Evolutionary conservation across 2,888 invertebrate genomes (phyloP).

Genomic region (Coenonympha arcania): DNA sequence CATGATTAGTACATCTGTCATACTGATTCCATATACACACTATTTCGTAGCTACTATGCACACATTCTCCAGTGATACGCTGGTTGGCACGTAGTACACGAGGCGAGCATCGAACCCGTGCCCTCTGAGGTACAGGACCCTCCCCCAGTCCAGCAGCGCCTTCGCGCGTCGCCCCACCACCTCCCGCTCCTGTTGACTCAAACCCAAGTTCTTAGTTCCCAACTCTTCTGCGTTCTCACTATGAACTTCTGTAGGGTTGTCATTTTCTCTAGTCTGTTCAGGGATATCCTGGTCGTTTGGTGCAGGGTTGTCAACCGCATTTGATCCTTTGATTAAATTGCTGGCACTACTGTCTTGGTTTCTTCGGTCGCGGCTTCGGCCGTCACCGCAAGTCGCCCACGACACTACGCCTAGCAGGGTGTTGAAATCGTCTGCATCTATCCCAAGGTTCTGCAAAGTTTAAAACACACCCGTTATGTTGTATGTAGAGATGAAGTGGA

Average conservation of each 20-base stretch:
- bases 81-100: conserved; percentile 77
- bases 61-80: conserved; percentile 84
- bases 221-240: background rate
- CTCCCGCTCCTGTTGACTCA: conserved; percentile 28
- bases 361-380: conserved; percentile 70
- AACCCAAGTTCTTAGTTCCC: conserved; percentile 12
- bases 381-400: conserved; percentile 90
- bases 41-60: conserved; percentile 77
- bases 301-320: background rate
- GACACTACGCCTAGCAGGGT: conserved; percentile 87
- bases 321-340: background rate
- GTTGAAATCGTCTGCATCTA: conserved; percentile 78
- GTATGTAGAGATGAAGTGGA: background rate
- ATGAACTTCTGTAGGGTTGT: background rate
- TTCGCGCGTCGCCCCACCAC: conserved; percentile 82
- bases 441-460: conserved; percentile 66
- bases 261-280: background rate
- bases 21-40: background rate
- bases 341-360: background rate
- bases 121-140: conserved; percentile 76
- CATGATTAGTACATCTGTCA: too few relatives aligned
- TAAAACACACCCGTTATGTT: background rate
- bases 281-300: background rate
- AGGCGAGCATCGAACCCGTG: conserved; percentile 76
- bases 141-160: conserved; percentile 83